A percentile compares a stretch with the other conserved stretches of the same genome.
phyloP scores from a whole-genome alignment of 1,140 invertebrate genomes.

The Drosophila seguyi region DNA sequence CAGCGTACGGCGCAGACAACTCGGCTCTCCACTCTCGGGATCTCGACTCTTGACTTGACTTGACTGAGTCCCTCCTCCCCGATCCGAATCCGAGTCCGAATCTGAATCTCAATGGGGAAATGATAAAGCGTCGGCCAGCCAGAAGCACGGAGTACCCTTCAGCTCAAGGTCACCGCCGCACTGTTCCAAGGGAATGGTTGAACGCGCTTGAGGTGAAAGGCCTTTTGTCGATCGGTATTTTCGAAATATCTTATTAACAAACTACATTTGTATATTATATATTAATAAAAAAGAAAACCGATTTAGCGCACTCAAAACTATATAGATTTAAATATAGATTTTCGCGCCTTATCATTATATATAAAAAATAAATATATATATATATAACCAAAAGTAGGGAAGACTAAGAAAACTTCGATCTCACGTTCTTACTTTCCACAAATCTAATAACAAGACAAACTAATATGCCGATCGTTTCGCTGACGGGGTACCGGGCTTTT shows the following conservation, averaged over 20 bases:
- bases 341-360: too few relatives aligned
- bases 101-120: conserved; percentile 17
- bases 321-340: too few relatives aligned
- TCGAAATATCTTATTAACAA: neutral
- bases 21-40: conserved; percentile 46
- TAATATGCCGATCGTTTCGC: conserved; percentile 21
- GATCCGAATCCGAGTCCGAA: conserved; percentile 16
- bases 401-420: neutral
- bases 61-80: neutral
- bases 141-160: conserved; percentile 40
- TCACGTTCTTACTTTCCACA: neutral
- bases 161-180: conserved; percentile 59
- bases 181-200: neutral
- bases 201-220: neutral
- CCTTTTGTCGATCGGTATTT: neutral
- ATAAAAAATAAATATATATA: neutral
- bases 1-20: conserved; percentile 49
- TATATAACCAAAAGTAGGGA: neutral
- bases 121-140: conserved; percentile 21
- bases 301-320: too few relatives aligned
- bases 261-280: too few relatives aligned
- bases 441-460: neutral
- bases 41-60: conserved; percentile 3
- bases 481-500: conserved; percentile 23
- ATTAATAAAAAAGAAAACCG: too few relatives aligned